phyloP scores from a whole-genome alignment of 2,113 vertebrate species.

The Macaca mulatta region DNA sequence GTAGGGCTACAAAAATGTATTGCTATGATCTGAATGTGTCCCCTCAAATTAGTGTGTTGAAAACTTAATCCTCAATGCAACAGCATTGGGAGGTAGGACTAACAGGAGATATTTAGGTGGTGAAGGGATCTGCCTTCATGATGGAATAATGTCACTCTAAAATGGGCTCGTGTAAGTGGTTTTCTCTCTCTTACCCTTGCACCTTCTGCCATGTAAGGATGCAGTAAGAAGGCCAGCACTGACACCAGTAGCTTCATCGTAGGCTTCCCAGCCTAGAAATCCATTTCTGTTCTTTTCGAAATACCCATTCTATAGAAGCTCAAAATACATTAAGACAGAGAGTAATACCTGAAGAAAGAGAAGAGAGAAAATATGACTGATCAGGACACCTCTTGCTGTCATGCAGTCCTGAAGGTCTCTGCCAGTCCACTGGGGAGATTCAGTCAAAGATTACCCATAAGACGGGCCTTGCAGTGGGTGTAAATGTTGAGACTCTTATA shows the following conservation, averaged over 20 bases:
- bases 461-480: fast-evolving
- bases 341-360: background rate
- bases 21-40: background rate
- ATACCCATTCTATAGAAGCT: background rate
- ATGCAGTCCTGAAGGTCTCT: background rate
- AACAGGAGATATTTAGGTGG: no score
- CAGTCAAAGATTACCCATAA: background rate
- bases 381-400: background rate
- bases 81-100: background rate
- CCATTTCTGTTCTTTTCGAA: background rate
- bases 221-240: background rate
- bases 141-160: no score
- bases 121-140: background rate
- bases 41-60: background rate
- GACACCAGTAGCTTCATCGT: background rate
- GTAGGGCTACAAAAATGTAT: background rate
- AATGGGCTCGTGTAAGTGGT: background rate
- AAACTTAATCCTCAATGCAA: background rate
- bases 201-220: background rate
- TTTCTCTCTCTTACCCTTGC: no score
- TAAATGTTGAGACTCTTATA: background rate
- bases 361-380: background rate
- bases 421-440: background rate
- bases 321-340: background rate
- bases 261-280: background rate